Evolutionary conservation across 2,113 vertebrate genomes (phyloP).

Genomic region (Nettapus auritus): DNA sequence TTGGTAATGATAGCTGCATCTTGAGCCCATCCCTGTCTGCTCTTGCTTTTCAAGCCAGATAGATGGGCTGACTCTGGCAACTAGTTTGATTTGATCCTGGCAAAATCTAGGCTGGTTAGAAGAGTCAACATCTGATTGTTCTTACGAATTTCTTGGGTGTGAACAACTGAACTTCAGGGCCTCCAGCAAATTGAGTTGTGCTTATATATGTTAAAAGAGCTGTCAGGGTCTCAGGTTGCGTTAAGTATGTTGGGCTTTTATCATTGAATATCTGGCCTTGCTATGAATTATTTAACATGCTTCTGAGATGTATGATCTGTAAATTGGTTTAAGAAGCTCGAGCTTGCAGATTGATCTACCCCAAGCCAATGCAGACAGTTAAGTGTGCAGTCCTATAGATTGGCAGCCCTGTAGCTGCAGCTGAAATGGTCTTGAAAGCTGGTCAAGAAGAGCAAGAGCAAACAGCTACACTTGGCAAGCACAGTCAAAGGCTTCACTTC

Average conservation of each 20-base stretch:
- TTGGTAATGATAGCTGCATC: not conserved
- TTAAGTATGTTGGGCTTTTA: not conserved
- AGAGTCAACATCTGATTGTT: not conserved
- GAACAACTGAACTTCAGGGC: not conserved
- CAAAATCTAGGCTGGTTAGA: not conserved
- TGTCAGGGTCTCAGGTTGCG: too few species aligned
- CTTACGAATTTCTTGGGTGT: not conserved
- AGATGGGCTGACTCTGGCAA: not conserved
- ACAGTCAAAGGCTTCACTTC: not conserved
- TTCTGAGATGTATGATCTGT: not conserved
- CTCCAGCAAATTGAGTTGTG: not conserved
- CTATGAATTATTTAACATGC: not conserved
- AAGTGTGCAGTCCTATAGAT: not conserved
- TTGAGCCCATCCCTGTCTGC: not conserved
- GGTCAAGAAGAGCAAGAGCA: not conserved
- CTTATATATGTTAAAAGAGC: not conserved
- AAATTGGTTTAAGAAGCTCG: not conserved
- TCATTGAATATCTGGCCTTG: not conserved
- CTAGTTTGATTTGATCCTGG: not conserved
- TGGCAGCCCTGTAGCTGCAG: not conserved
- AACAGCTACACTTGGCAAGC: not conserved
- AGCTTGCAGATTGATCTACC: not conserved
- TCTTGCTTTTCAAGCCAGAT: not conserved
- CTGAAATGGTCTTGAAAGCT: not conserved
- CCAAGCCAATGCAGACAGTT: not conserved